Percentiles rank a stretch among this genome's conserved stretches.
phyloP scores from a whole-genome alignment of 1,140 invertebrate species.

The Zaprionus ornatus region DNA sequence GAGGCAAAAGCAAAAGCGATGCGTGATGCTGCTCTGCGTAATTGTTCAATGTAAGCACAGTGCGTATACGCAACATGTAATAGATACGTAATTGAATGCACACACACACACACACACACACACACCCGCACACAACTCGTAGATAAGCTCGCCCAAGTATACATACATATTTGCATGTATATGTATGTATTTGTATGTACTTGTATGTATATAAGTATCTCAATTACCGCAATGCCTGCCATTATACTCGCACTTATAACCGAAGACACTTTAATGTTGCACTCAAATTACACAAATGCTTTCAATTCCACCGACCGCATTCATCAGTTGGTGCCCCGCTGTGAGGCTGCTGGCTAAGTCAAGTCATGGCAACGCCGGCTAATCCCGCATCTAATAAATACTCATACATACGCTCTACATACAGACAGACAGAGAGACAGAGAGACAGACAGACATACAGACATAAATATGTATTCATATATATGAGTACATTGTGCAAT shows the following conservation, averaged over 20 bases:
- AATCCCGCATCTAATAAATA: constrained; percentile 73
- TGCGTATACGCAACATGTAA: constrained; percentile 55
- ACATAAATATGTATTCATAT: constrained; percentile 13
- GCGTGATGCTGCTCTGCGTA: neutral
- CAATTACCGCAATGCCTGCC: constrained; percentile 41
- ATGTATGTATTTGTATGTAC: neutral
- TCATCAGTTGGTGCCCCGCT: neutral
- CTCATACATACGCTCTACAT: constrained; percentile 31
- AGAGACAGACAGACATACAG: neutral
- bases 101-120: neutral
- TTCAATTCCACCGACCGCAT: constrained; percentile 36
- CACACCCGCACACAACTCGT: neutral
- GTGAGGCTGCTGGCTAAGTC: constrained; percentile 5
- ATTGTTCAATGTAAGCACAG: constrained; percentile 29
- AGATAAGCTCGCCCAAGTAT: neutral
- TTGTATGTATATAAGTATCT: constrained; percentile 12
- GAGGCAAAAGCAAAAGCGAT: constrained; percentile 2
- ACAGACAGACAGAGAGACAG: neutral
- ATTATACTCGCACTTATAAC: constrained; percentile 28
- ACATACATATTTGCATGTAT: neutral
- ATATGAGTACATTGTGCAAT: constrained; percentile 57
- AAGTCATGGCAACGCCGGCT: constrained; percentile 42
- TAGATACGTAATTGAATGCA: constrained; percentile 11
- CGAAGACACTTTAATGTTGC: constrained; percentile 40
- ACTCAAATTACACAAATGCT: constrained; percentile 53